These are phyloP conservation scores for Nannoperca obscura DNA, from an alignment of 2,797 vertebrate species.

Conservation along the genomic window DNA sequence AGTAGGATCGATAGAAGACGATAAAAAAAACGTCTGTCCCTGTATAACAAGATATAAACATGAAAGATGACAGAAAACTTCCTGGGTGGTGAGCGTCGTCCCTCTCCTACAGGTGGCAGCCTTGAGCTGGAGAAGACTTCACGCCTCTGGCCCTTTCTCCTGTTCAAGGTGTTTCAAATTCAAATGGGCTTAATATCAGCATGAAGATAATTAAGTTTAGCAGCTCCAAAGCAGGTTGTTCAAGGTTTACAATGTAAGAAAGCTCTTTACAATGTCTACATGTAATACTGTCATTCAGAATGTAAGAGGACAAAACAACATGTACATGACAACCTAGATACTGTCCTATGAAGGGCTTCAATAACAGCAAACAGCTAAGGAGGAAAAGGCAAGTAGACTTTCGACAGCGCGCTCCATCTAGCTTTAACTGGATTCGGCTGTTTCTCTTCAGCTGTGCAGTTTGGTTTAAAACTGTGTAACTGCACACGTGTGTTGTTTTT, in stretches of 20 bases:
- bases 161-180: not conserved
- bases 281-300: not conserved
- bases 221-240: not conserved
- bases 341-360: not conserved
- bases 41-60: slow-evolving; percentile 32
- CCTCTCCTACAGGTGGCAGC: slow-evolving; percentile 60
- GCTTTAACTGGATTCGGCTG: not conserved
- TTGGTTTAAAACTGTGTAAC: not conserved
- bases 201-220: not conserved
- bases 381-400: not conserved
- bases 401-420: not conserved
- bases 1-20: slow-evolving; percentile 38
- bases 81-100: not conserved
- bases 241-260: not conserved
- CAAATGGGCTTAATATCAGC: not conserved
- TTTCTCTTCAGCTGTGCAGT: not conserved
- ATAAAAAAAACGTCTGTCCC: slow-evolving; percentile 28
- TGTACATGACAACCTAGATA: not conserved
- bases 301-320: not conserved
- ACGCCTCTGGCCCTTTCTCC: not conserved
- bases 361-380: not conserved
- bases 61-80: slow-evolving; percentile 39
- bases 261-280: not conserved
- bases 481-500: not conserved
- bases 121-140: slow-evolving; percentile 18